Evolutionary conservation across 1,140 invertebrate genomes (phyloP), one percentile per base, ranked within the genome.

Genomic region (Limonius californicus): DNA sequence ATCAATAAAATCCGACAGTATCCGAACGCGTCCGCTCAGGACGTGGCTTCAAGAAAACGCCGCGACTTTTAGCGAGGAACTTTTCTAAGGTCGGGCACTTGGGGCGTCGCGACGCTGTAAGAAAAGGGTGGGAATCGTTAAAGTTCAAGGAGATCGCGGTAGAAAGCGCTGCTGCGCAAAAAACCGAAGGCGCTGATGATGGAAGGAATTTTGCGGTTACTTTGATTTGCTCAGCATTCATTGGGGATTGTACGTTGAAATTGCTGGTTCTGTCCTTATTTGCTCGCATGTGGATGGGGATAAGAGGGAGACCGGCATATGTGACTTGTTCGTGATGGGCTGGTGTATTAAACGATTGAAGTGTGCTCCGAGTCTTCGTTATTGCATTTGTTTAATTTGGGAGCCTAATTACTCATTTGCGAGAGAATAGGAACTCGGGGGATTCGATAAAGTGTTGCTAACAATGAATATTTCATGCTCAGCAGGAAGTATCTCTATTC

Each of bases 171-270:
- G 59, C n/a, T 23, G 54, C 45, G 57, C 32, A 57, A 57, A 63
- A 62, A 68, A 66, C 53, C 47, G 43, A 58, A 32, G 7, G 50
- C 57, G 59, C 59, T 32, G 65, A 65, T 50, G 45, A 50, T 50
- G 45, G 45, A 50, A 50, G 45, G 60, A 60, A 72, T 68, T 67
- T 72, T 71, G 71, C 65, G 71, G 71, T 72, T 68, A 64, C 68
- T 71, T 72, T 72, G 68, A 71, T 62, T 62, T 50, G 20, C 54
- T 55, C 54, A 50, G 45, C 20, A 21, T 50, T 50, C 45, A 50
- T 50, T 50, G 45, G 6, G 20, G n/a, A 19, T 50, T 50, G 7
- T 11, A 50, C 12, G 9, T 50, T 11, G 14, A 14, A 50, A 50
- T 19, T 50, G 9, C 6, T 19, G 4, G 9, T 19, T 50, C 45